Conservation (phyloP, 2,113 vertebrate species). For the Xiphophorus maculatus region DNA sequence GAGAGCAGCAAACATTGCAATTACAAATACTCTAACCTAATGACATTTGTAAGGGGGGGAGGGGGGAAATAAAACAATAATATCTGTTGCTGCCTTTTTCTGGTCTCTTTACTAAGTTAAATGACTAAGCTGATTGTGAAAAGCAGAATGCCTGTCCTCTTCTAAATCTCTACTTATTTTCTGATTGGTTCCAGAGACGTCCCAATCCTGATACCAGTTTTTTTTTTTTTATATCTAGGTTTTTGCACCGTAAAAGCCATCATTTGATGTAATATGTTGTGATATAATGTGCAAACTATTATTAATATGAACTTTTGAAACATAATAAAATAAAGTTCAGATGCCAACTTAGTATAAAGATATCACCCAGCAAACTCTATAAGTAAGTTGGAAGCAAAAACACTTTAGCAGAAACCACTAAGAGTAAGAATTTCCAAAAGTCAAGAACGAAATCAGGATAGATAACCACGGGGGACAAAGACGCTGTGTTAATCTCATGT, state of each 20-base stretch:
- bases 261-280: not conserved
- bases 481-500: not conserved
- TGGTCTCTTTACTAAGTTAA: not conserved
- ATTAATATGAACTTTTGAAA: not conserved
- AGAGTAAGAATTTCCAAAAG: not conserved
- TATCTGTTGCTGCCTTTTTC: not conserved
- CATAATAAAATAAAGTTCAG: not conserved
- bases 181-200: not conserved
- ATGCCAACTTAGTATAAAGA: not conserved
- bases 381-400: not conserved
- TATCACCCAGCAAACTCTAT: not conserved
- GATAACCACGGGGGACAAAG: not conserved
- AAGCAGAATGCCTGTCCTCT: not conserved
- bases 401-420: too few species aligned
- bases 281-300: not conserved
- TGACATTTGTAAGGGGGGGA: not conserved
- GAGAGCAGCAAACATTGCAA: constrained; percentile 1
- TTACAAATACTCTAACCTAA: not conserved
- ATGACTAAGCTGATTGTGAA: too few species aligned
- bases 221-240: not conserved
- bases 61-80: not conserved
- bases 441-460: not conserved
- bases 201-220: not conserved
- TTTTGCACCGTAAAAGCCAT: not conserved
- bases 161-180: not conserved